A percentile compares a stretch with the other conserved stretches of the same genome.
Evolutionary conservation across 2,888 invertebrate species (phyloP).

Genomic region (Horisme vitalbata): DNA sequence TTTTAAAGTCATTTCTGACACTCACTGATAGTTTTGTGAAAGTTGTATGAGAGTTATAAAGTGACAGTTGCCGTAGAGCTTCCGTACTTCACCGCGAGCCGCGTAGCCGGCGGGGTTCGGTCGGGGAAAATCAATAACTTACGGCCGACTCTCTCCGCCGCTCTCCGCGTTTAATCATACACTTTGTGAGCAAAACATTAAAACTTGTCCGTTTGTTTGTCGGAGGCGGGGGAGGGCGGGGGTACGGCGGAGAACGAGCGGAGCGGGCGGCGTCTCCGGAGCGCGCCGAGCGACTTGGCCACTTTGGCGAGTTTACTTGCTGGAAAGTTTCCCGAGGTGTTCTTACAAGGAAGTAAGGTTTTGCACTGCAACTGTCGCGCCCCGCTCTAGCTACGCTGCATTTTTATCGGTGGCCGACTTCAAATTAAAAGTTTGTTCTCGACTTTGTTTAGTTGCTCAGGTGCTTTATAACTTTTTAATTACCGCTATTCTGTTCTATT

Average conservation of each 20-base stretch:
- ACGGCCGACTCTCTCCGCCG: constrained; percentile 82
- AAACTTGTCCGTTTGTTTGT: constrained; percentile 83
- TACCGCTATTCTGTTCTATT: constrained; percentile 21
- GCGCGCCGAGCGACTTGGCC: constrained; percentile 49
- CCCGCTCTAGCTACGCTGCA: constrained; percentile 61
- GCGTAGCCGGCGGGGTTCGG: constrained; percentile 76
- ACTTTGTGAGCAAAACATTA: constrained; percentile 83
- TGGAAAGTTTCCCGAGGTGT: constrained; percentile 78
- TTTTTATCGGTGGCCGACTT: constrained; percentile 69
- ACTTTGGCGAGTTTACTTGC: constrained; percentile 74
- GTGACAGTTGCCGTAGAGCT: constrained; percentile 54
- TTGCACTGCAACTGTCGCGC: constrained; percentile 69
- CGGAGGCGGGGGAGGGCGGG: constrained; percentile 61
- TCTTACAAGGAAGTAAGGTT: constrained; percentile 78
- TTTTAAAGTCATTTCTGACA: constrained; percentile 36
- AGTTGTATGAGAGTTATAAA: constrained; percentile 51
- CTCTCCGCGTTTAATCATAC: constrained; percentile 83
- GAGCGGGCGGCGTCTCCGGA: constrained; percentile 52
- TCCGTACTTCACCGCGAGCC: constrained; percentile 64
- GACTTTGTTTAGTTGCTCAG: too few relatives aligned
- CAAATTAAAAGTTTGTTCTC: constrained; percentile 71
- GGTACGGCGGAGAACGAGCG: constrained; percentile 47
- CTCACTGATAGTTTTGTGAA: constrained; percentile 56
- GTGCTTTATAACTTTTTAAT: constrained; percentile 48
- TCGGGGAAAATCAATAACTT: constrained; percentile 83